A percentile compares a stretch with the other conserved stretches of the same genome.
Conservation (phyloP, 2,797 vertebrate species). For the Lepilemur ruficaudatus region DNA sequence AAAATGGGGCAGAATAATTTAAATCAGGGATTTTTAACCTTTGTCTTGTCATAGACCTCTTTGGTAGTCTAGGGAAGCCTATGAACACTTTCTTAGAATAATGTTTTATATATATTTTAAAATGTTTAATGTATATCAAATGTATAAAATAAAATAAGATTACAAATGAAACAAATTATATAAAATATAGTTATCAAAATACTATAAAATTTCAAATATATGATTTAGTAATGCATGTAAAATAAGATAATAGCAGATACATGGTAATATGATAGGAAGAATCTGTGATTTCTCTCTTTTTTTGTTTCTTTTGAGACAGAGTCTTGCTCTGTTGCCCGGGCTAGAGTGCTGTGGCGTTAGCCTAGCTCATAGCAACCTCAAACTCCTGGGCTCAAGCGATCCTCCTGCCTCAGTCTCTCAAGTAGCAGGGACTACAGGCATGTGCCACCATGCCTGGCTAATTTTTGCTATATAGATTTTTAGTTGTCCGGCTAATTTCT, state of each 20-base stretch:
- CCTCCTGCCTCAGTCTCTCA: too few relatives aligned
- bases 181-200: constrained; percentile 7
- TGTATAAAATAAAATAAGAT: not conserved
- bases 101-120: constrained; percentile 9
- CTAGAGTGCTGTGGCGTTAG: too few relatives aligned
- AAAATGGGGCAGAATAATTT: not conserved
- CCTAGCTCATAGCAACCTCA: too few relatives aligned
- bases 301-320: too few relatives aligned
- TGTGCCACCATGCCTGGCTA: too few relatives aligned
- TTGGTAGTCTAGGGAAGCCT: not conserved
- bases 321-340: too few relatives aligned
- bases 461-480: too few relatives aligned
- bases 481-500: too few relatives aligned
- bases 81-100: not conserved
- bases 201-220: not conserved
- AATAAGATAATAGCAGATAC: not conserved
- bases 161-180: not conserved
- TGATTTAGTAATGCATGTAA: not conserved
- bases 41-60: not conserved
- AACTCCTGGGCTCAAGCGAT: too few relatives aligned
- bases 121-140: constrained; percentile 2
- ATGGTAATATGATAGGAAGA: not conserved
- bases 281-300: not conserved
- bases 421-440: too few relatives aligned
- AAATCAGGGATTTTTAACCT: not conserved